These are phyloP conservation scores for Engystomops pustulosus DNA, from an alignment of 2,113 vertebrate species.

Conservation along the genomic window DNA sequence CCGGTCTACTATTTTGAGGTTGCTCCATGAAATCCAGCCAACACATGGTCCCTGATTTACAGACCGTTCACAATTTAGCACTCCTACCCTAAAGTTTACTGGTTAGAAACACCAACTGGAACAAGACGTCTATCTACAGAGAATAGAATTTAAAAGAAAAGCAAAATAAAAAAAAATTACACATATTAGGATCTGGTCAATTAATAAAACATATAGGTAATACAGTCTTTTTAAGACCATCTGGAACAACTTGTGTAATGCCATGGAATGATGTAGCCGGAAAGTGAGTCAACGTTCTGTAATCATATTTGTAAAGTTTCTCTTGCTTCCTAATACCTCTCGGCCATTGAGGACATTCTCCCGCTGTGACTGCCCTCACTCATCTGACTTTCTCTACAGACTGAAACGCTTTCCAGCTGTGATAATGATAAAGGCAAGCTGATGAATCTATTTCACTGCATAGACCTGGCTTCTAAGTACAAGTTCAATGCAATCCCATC, in stretches of 20 bases:
- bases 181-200: too few species aligned
- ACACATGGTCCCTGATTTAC: too few species aligned
- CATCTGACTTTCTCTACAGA: slow-evolving; percentile 39
- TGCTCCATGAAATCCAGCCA: too few species aligned
- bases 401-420: slow-evolving; percentile 30
- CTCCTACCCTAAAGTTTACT: too few species aligned
- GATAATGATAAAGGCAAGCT: slow-evolving; percentile 40
- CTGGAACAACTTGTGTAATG: neutral
- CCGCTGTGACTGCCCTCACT: slow-evolving; percentile 23
- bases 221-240: neutral
- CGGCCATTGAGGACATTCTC: slow-evolving; percentile 27
- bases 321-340: slow-evolving; percentile 2
- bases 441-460: slow-evolving; percentile 39
- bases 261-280: neutral
- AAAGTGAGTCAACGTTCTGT: neutral
- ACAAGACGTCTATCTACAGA: too few species aligned
- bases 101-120: too few species aligned
- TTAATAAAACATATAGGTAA: too few species aligned
- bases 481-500: slow-evolving; percentile 24
- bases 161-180: too few species aligned
- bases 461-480: slow-evolving; percentile 39
- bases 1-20: too few species aligned
- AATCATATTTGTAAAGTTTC: slow-evolving; percentile 25
- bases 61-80: too few species aligned
- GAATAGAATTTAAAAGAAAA: too few species aligned